These are phyloP conservation scores for Microplitis manilae DNA, from an alignment of 2,888 invertebrate species.

Conservation along the genomic window DNA sequence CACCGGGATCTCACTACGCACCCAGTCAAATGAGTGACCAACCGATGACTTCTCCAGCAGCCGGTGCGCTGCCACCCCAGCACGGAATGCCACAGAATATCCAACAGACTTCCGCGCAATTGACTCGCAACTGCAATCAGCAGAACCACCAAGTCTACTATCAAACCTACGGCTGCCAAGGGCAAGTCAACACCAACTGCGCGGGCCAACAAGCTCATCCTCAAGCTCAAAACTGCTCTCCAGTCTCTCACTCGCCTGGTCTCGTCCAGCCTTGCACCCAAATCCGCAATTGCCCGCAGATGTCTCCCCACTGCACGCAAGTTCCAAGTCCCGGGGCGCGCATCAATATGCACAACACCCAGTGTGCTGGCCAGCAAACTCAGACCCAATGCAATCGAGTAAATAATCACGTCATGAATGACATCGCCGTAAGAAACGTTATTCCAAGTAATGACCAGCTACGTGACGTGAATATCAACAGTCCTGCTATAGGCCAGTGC, in stretches of 20 bases:
- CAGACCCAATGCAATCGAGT: constrained; percentile 51
- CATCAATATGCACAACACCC: constrained; percentile 59
- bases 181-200: constrained; percentile 55
- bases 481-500: constrained; percentile 72
- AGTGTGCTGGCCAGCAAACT: constrained; percentile 52
- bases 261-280: constrained; percentile 40
- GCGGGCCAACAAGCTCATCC: constrained; percentile 55
- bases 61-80: constrained; percentile 66
- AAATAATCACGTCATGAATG: constrained; percentile 47
- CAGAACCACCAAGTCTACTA: constrained; percentile 62
- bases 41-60: constrained; percentile 67
- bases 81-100: constrained; percentile 61
- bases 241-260: constrained; percentile 48
- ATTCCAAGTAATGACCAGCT: constrained; percentile 35
- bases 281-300: constrained; percentile 60
- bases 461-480: constrained; percentile 39
- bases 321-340: constrained; percentile 52
- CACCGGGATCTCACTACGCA: constrained; percentile 67
- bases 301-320: constrained; percentile 51
- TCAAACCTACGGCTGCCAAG: constrained; percentile 61
- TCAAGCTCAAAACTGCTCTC: constrained; percentile 53
- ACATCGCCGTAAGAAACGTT: constrained; percentile 23
- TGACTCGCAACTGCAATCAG: constrained; percentile 65
- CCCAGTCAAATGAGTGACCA: constrained; percentile 66
- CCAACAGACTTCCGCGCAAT: constrained; percentile 63